A percentile compares a stretch with the other conserved stretches of the same genome.
phyloP scores from a whole-genome alignment of 92 coral and sea anemone genomes.

The Heteractis magnifica region DNA sequence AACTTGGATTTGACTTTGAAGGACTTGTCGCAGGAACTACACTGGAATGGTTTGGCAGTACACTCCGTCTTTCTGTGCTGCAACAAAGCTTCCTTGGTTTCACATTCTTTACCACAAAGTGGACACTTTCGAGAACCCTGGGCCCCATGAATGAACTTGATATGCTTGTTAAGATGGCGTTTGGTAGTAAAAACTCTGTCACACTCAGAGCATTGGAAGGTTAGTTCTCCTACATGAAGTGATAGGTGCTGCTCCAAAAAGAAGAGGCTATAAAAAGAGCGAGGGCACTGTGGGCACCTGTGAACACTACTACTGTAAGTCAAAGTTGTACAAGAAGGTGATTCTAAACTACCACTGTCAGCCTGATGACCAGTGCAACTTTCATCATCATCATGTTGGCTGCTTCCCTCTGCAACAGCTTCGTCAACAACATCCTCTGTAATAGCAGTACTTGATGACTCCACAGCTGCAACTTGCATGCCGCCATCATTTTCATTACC shows the following conservation, averaged over 20 bases:
- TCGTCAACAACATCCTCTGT: background rate
- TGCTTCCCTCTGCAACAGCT: background rate
- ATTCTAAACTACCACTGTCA: background rate
- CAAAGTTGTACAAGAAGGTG: background rate
- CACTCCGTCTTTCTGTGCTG: constrained; percentile 10
- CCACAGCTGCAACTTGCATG: background rate
- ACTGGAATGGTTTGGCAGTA: background rate
- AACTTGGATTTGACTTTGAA: constrained; percentile 17
- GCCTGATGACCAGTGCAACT: background rate
- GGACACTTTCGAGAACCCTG: constrained; percentile 12
- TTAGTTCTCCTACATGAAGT: constrained; percentile 2
- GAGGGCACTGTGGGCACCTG: constrained; percentile 15
- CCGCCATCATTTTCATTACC: background rate
- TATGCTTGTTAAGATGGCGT: constrained; percentile 7
- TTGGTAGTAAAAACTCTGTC: constrained; percentile 13
- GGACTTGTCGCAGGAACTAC: constrained; percentile 10
- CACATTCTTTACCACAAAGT: constrained; percentile 28
- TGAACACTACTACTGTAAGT: background rate
- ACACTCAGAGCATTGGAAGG: background rate
- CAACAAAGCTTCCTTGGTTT: background rate
- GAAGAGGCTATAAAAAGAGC: constrained; percentile 8
- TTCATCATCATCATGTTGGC: background rate
- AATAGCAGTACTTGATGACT: background rate
- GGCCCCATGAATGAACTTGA: constrained; percentile 3
- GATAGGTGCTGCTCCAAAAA: constrained; percentile 14